These are phyloP conservation scores for Elgaria multicarinata DNA, from an alignment of 2,113 vertebrate genomes.

Conservation along the genomic window DNA sequence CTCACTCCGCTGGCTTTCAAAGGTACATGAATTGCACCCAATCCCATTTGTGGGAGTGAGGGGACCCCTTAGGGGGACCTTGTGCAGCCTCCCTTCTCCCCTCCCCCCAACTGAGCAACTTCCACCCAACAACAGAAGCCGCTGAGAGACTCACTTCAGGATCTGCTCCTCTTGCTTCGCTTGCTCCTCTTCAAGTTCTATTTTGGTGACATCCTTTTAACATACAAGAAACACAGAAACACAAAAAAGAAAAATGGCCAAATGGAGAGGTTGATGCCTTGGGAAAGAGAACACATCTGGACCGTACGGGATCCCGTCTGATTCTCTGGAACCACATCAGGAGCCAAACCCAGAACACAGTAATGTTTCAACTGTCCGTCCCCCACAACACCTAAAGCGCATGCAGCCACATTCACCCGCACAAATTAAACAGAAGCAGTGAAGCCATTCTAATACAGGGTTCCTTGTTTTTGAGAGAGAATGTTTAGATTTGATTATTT, in stretches of 20 bases:
- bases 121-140: too few species aligned
- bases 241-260: background rate
- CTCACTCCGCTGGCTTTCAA: too few species aligned
- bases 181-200: slow-evolving; percentile 88
- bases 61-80: background rate
- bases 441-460: background rate
- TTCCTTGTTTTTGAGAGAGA: background rate
- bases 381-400: background rate
- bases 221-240: background rate
- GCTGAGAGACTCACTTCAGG: slow-evolving; percentile 81
- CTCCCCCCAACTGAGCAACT: background rate
- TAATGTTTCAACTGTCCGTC: background rate
- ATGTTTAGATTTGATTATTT: background rate
- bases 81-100: accelerated
- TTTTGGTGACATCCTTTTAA: slow-evolving; percentile 91
- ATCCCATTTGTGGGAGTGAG: background rate
- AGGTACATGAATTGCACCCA: background rate
- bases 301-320: too few species aligned
- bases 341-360: background rate
- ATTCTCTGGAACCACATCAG: background rate
- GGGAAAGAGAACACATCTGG: background rate
- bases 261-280: background rate
- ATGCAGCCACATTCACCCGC: background rate
- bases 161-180: slow-evolving; percentile 91
- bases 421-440: background rate